Conservation (phyloP, 2,113 vertebrate genomes). For the Zosterops japonicus region DNA sequence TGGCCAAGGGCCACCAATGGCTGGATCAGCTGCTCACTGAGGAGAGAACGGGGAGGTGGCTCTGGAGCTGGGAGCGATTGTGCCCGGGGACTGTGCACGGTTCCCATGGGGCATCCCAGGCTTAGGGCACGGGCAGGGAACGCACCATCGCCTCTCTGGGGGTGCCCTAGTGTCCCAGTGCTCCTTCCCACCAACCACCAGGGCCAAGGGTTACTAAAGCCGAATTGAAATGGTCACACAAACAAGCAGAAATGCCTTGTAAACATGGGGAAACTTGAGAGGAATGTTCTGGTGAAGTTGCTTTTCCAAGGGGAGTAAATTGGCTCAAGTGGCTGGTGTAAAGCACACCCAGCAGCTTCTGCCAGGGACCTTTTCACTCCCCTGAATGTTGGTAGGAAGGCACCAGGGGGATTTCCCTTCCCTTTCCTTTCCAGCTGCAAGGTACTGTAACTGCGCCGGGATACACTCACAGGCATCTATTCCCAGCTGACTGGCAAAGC, state of each 20-base stretch:
- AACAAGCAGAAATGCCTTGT: neutral
- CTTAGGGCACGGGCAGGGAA: neutral
- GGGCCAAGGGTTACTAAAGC: neutral
- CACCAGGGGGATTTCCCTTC: neutral
- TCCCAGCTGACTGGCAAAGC: neutral
- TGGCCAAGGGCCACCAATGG: constrained; percentile 12
- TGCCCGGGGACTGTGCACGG: accelerated
- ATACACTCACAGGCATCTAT: neutral
- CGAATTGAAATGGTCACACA: neutral
- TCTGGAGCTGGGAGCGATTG: neutral
- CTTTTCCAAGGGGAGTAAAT: neutral
- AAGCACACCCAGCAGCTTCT: neutral
- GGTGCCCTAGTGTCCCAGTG: neutral
- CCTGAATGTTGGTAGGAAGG: accelerated
- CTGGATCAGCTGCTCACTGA: neutral
- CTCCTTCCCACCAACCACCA: neutral
- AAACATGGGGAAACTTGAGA: neutral
- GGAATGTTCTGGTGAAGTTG: neutral
- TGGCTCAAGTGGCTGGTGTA: neutral
- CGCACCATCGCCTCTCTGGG: neutral
- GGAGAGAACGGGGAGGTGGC: neutral
- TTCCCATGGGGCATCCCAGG: neutral
- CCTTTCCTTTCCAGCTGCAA: neutral
- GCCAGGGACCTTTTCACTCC: neutral
- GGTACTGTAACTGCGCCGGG: neutral